Percentiles rank a stretch among this genome's conserved stretches.
Evolutionary conservation across 2,797 vertebrate genomes (phyloP).

Genomic region (Squalus acanthias): DNA sequence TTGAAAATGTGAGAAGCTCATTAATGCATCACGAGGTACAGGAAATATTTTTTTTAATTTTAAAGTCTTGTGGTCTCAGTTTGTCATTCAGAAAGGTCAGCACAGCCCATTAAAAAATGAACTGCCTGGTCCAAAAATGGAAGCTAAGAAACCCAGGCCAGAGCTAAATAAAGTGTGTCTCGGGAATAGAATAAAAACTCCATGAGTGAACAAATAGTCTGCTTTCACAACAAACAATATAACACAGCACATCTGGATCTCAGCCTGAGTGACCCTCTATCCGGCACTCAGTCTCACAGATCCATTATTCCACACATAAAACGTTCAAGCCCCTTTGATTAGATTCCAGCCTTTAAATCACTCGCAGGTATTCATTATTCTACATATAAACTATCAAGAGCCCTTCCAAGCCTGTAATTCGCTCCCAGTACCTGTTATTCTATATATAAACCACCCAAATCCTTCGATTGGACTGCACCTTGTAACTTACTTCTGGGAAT

Average conservation of each 20-base stretch:
- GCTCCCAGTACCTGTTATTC: neutral
- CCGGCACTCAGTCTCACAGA: neutral
- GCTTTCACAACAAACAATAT: neutral
- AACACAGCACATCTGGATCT: neutral
- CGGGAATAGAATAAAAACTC: neutral
- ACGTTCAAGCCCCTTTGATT: neutral
- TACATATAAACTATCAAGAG: neutral
- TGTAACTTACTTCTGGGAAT: neutral
- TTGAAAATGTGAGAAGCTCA: neutral
- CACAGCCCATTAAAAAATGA: neutral
- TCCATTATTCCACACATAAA: neutral
- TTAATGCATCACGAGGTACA: neutral
- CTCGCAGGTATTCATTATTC: neutral
- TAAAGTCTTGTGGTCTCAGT: neutral
- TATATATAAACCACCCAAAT: neutral
- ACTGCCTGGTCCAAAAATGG: neutral
- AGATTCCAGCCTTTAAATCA: neutral
- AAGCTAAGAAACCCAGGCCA: neutral
- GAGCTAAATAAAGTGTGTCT: neutral
- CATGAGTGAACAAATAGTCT: neutral
- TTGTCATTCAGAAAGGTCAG: neutral
- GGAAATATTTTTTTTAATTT: neutral
- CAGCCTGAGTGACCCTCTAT: neutral
- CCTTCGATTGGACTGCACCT: neutral
- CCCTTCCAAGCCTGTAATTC: too few species aligned